Base-by-base conservation (phyloP, 2,113 vertebrate species). In the Upupa epops region DNA sequence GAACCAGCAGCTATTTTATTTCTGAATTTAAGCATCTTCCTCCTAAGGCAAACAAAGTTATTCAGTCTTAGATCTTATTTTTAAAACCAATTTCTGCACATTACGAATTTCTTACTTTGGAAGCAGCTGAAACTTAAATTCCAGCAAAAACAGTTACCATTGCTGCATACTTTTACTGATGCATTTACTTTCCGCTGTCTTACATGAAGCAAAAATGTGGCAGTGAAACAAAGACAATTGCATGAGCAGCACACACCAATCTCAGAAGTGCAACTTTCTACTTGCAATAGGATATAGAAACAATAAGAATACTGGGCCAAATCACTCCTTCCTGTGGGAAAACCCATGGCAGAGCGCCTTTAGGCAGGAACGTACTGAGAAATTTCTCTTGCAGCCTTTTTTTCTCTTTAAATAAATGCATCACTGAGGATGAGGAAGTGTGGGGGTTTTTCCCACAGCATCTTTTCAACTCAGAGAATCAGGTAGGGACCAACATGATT, bases 311-410 rank as follows among this genome's bases (percentile, higher is more conserved):
- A 17, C 91, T 94, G 89, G 95, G 96, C 96, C 96, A 96, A 95
- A 96, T 94, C 71, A 93, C 93, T 96, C 78, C 91, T 96, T 96
- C 95, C 95, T 96, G 95, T 96, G 95, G 96, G 96, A 96, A 95
- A 96, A 96, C 90, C 90, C 89, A 0, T 89, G 91, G 95, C 95
- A 92, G 89, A 92, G 54, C 0, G 91, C 95, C 87, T 93, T 79
- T 31, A 82, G 91, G 86, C 93, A 95, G 75, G 71, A 95, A 89
- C 74, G 90, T 16, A 86, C 77, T 19, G 58, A 86, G 80, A 96
- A 46, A 58, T 83, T 92, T 90, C 74, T 90, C 90, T 75, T 52
- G 61, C 59, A 78, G 88, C 10, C 56, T 2, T 26, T 65, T 37
- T 68, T 36, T n/a, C 40, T 32, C 14, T 86, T 88, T n/a, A 29